These are phyloP conservation scores for Corythaixoides concolor DNA, from an alignment of 2,113 vertebrate species.

Conservation along the genomic window DNA sequence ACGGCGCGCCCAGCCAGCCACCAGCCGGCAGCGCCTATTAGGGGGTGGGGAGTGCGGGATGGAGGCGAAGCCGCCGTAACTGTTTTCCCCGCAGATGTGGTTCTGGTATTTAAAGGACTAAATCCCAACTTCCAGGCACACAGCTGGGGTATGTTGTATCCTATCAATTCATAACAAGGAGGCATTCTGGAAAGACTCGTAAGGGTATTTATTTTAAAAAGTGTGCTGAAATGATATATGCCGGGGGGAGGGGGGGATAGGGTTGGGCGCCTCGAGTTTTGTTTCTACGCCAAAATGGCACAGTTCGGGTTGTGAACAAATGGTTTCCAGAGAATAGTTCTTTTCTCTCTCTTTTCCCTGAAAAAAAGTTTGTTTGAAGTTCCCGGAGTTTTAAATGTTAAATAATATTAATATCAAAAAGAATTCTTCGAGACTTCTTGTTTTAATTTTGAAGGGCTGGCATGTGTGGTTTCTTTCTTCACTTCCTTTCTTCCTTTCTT, in stretches of 20 bases:
- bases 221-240: conserved; percentile 27
- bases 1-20: rapidly evolving
- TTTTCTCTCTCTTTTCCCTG: conserved; percentile 1
- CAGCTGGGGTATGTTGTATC: neutral
- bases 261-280: neutral
- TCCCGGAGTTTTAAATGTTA: neutral
- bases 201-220: conserved; percentile 53
- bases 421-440: neutral
- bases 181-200: conserved; percentile 16
- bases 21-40: neutral
- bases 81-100: neutral
- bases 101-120: neutral
- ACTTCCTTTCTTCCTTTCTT: neutral
- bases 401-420: conserved; percentile 33
- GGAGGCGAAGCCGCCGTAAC: neutral
- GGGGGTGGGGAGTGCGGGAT: no score
- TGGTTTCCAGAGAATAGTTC: conserved; percentile 34
- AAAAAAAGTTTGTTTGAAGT: conserved; percentile 22
- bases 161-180: conserved; percentile 19
- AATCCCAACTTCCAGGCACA: neutral
- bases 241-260: neutral
- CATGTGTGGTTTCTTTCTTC: neutral
- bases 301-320: conserved; percentile 42
- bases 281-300: conserved; percentile 33
- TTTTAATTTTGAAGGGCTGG: conserved; percentile 27